A percentile compares a stretch with the other conserved stretches of the same genome.
Conservation (phyloP, 1,140 invertebrate species). For the Samia ricini region DNA sequence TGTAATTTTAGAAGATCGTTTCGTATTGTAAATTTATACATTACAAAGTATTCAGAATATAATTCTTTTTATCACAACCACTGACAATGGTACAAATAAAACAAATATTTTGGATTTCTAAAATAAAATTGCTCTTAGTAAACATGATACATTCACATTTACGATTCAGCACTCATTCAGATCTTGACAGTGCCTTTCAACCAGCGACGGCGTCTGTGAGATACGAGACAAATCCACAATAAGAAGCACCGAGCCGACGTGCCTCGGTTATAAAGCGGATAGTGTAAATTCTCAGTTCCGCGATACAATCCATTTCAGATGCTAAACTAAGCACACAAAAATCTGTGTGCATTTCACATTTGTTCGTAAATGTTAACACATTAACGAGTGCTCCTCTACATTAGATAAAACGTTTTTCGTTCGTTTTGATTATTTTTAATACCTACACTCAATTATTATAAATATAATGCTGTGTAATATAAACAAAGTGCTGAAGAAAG, state of each 20-base stretch:
- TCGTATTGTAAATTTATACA: too few species aligned
- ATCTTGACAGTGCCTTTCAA: slow-evolving; percentile 32
- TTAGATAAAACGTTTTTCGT: too few species aligned
- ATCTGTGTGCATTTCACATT: neutral
- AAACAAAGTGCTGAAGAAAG: too few species aligned
- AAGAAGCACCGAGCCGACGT: slow-evolving; percentile 26
- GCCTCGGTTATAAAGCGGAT: slow-evolving; percentile 15
- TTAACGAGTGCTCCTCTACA: neutral
- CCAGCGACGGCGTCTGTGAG: slow-evolving; percentile 23
- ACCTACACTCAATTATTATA: too few species aligned
- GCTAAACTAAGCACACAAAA: neutral
- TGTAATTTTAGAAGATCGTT: too few species aligned
- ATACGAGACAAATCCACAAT: slow-evolving; percentile 33
- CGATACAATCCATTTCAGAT: neutral
- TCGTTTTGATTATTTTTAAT: too few species aligned
- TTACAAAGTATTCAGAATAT: too few species aligned
- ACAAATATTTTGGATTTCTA: too few species aligned
- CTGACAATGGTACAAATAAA: too few species aligned
- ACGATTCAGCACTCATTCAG: slow-evolving; percentile 39
- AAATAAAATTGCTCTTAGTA: too few species aligned
- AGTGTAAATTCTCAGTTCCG: neutral
- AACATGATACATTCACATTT: slow-evolving; percentile 18
- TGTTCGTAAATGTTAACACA: neutral
- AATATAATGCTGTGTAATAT: too few species aligned
- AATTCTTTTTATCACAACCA: too few species aligned